A percentile compares a stretch with the other conserved stretches of the same genome.
Conservation (phyloP, 1,140 invertebrate genomes). For the Brachionus manjavacas region DNA sequence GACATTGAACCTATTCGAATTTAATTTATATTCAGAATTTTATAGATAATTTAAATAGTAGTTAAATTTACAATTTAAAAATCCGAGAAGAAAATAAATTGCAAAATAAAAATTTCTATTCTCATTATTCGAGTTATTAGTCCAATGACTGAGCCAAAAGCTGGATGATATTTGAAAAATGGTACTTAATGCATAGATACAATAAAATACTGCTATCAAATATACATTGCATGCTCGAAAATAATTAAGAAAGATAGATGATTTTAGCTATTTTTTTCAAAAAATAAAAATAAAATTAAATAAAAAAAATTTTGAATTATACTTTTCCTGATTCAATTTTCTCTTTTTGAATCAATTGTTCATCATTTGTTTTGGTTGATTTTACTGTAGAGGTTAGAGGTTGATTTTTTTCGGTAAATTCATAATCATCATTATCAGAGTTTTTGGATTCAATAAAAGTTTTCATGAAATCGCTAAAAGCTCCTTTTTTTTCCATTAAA, state of each 20-base stretch:
- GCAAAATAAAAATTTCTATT: slow-evolving; percentile 30
- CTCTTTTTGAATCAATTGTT: background rate
- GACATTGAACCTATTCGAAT: background rate
- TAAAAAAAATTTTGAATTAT: background rate
- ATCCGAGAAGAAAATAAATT: slow-evolving; percentile 2
- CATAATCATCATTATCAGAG: background rate
- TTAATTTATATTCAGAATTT: background rate
- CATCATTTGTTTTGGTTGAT: background rate
- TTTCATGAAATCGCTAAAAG: background rate
- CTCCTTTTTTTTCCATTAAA: slow-evolving; percentile 12
- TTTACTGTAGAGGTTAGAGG: background rate
- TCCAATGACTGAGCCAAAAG: slow-evolving; percentile 29
- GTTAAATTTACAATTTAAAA: slow-evolving; percentile 14
- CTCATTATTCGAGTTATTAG: background rate
- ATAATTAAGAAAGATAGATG: slow-evolving; percentile 33
- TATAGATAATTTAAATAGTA: background rate
- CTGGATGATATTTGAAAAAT: background rate
- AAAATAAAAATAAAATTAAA: background rate
- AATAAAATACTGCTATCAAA: background rate
- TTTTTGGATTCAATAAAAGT: background rate
- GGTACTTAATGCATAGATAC: background rate
- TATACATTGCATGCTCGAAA: background rate
- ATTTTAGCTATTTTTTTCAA: background rate
- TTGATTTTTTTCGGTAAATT: background rate
- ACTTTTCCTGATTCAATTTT: background rate